Percentiles rank a stretch among this genome's conserved stretches.
Evolutionary conservation across 2,797 vertebrate species (phyloP).

Genomic region (Phalloptychus januarius): DNA sequence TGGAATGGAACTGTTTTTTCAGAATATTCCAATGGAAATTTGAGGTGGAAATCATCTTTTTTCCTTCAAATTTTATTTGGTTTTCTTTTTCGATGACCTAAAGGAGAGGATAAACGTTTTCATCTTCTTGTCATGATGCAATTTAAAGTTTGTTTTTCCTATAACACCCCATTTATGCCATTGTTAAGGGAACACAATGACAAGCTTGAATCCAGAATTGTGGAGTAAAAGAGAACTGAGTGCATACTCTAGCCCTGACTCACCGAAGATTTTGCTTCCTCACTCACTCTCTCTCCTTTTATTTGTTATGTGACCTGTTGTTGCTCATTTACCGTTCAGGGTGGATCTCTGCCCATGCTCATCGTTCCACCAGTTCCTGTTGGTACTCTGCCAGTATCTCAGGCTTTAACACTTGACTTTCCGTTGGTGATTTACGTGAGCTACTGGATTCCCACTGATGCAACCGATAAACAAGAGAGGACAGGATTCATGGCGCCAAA

Average conservation of each 20-base stretch:
- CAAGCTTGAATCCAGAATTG: conserved; percentile 8
- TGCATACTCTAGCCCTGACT: conserved; percentile 26
- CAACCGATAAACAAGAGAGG: conserved; percentile 55
- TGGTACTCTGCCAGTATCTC: conserved; percentile 52
- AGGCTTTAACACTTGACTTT: conserved; percentile 28
- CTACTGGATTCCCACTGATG: conserved; percentile 37
- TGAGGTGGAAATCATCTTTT: conserved; percentile 46
- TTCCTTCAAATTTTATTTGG: conserved; percentile 48
- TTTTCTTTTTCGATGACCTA: conserved; percentile 55
- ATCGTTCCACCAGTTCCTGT: conserved; percentile 37
- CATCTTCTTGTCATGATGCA: conserved; percentile 65
- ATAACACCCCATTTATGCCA: conserved; percentile 26
- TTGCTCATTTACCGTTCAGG: conserved; percentile 34
- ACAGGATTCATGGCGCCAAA: conserved; percentile 44
- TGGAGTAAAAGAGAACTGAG: conserved; percentile 20
- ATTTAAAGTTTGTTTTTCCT: conserved; percentile 50
- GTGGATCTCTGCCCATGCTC: conserved; percentile 23
- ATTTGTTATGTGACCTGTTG: conserved; percentile 37
- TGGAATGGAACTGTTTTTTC: conserved; percentile 55
- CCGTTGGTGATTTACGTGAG: conserved; percentile 51
- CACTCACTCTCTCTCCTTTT: conserved; percentile 38
- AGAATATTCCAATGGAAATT: conserved; percentile 54
- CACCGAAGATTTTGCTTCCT: conserved; percentile 40
- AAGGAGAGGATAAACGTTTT: conserved; percentile 51
- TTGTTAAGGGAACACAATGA: conserved; percentile 51